phyloP scores from a whole-genome alignment of 1,140 invertebrate genomes.

The Hyposmocoma kahamanoa region DNA sequence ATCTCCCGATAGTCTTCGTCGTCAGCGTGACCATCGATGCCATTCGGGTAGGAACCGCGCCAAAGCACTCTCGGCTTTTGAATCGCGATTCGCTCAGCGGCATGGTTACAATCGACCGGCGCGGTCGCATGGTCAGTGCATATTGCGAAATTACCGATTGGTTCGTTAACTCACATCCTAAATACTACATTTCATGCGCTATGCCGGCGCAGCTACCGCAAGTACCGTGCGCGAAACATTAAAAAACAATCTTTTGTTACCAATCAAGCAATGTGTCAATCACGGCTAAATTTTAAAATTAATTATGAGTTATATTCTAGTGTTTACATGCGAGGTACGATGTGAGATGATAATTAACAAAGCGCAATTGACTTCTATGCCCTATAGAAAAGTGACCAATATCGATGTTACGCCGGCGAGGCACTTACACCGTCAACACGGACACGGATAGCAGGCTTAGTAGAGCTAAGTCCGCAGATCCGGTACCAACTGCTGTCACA shows the following conservation, averaged over 20 bases:
- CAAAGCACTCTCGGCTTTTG: conserved; percentile 59
- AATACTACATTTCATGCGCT: conserved; percentile 15
- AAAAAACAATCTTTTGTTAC: conserved; percentile 32
- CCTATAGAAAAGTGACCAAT: no score
- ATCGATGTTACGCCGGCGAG: conserved; percentile 55
- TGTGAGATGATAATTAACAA: no score
- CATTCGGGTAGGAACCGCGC: conserved; percentile 57
- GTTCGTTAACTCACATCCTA: conserved; percentile 46
- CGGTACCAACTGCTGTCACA: conserved; percentile 29
- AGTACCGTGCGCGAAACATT: conserved; percentile 27
- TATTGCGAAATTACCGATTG: conserved; percentile 48
- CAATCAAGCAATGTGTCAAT: no score
- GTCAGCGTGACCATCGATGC: conserved; percentile 50
- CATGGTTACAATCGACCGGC: conserved; percentile 47
- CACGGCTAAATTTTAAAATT: no score
- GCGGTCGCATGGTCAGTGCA: conserved; percentile 33
- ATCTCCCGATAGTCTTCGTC: conserved; percentile 38
- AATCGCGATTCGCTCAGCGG: conserved; percentile 59
- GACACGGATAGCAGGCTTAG: conserved; percentile 32
- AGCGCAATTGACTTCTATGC: no score
- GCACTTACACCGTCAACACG: conserved; percentile 58
- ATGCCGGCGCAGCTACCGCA: conserved; percentile 15
- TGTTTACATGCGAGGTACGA: no score
- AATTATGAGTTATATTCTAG: no score
- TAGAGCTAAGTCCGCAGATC: conserved; percentile 28